Evolutionary conservation across 2,797 vertebrate genomes (phyloP), one percentile per base, ranked within the genome.

Genomic region (Gephyroberyx darwinii): DNA sequence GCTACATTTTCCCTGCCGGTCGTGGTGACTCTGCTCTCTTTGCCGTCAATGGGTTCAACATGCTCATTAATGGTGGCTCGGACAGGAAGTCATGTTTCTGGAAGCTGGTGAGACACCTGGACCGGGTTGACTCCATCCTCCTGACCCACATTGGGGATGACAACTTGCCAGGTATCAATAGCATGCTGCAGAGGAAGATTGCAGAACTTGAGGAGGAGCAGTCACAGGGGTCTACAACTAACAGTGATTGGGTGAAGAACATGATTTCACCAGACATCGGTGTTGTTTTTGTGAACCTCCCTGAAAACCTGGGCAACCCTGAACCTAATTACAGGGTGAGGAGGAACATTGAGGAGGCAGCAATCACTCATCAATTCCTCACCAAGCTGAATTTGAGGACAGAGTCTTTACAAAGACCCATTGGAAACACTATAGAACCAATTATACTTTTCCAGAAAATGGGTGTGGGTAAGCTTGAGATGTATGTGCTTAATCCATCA

Each of bases 171-270:
- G 97, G 97, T 55, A 96, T 99, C 83, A 99, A 99, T 22, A 98
- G 97, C 87, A 96, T 99, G 97, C 88, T 99, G 73, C 96, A 95
- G 86, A 92, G 97, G 62, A 99, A 99, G 81, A 95, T 96, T 7
- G 94, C 96, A 5, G 97, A 99, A 73, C 71, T 96, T 0, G 97
- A 99, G 81, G 97, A 99, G 77, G 97, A 98, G 33, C 97, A 97
- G 72, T 98, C 97, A 0, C 97, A 98, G 90, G 97, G 96, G 8
- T 98, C 97, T 4, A 96, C 96, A 39, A 93, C 96, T 35, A 98
- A 97, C 79, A 96, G 97, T 33, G 97, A 99, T 90, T 98, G 96
- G 96, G 95, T 96, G 93, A 99, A 99, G 92, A 99, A 98, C 89
- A 95, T 98, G 86, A 99, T 99, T 82, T 99, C 97, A 60, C 97